Evolutionary conservation across 2,888 invertebrate genomes (phyloP).

Genomic region (Cinara cedri): DNA sequence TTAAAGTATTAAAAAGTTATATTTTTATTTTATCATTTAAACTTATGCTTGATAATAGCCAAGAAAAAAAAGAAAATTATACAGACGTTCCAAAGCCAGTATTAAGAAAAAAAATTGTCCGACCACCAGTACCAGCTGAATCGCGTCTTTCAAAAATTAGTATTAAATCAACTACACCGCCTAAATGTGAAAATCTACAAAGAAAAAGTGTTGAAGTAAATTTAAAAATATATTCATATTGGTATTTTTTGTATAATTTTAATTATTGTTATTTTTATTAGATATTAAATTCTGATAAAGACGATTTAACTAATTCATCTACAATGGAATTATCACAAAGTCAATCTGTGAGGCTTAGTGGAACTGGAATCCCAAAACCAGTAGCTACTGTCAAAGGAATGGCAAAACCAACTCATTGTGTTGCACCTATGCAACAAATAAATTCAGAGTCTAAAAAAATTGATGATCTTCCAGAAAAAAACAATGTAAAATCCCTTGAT

Average conservation of each 20-base stretch:
- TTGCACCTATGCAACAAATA: constrained; percentile 60
- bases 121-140: constrained; percentile 49
- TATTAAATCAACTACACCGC: constrained; percentile 48
- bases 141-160: constrained; percentile 52
- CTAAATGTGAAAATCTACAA: constrained; percentile 50
- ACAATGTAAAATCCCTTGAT: constrained; percentile 31
- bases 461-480: constrained; percentile 32
- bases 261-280: constrained; percentile 20
- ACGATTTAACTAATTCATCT: constrained; percentile 65
- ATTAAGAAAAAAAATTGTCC: constrained; percentile 47
- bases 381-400: constrained; percentile 91
- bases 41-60: constrained; percentile 12
- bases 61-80: constrained; percentile 44
- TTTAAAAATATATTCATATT: not conserved
- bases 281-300: constrained; percentile 62
- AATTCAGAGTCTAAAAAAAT: constrained; percentile 43
- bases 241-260: not conserved
- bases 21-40: not conserved
- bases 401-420: constrained; percentile 69
- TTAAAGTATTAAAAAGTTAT: not conserved
- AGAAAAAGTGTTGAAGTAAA: constrained; percentile 51
- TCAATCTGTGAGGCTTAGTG: constrained; percentile 66
- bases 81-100: constrained; percentile 39
- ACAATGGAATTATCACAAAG: constrained; percentile 66
- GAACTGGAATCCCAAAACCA: constrained; percentile 85